These are phyloP conservation scores for Dorcus parallelipipedus DNA, from an alignment of 2,888 invertebrate species.

Conservation along the genomic window DNA sequence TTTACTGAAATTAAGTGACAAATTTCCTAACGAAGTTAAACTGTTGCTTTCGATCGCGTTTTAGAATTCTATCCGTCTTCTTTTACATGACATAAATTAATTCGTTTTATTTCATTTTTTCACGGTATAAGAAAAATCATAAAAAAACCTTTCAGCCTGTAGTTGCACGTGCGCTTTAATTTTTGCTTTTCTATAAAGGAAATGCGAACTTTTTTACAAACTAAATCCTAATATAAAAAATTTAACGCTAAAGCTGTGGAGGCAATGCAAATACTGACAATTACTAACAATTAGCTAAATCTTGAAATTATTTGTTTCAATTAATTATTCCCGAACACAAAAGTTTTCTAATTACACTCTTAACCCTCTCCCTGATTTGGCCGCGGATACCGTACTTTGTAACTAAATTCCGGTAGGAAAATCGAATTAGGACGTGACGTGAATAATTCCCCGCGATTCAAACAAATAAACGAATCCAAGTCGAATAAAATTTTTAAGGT, in stretches of 20 bases:
- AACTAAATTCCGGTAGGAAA: slow-evolving; percentile 2
- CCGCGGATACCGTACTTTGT: background rate
- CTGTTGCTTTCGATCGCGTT: too few relatives aligned
- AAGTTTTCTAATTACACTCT: background rate
- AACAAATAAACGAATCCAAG: background rate
- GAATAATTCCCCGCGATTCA: background rate
- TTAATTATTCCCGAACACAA: too few relatives aligned
- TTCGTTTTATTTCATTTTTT: too few relatives aligned
- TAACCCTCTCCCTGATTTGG: background rate
- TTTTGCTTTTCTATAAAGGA: too few relatives aligned
- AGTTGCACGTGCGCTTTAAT: too few relatives aligned
- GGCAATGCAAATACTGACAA: background rate
- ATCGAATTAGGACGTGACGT: slow-evolving; percentile 1
- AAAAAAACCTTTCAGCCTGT: too few relatives aligned
- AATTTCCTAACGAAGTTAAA: background rate
- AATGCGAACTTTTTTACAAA: too few relatives aligned
- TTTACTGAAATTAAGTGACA: background rate
- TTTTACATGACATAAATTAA: too few relatives aligned
- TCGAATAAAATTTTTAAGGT: background rate
- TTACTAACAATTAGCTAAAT: too few relatives aligned
- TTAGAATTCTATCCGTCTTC: too few relatives aligned
- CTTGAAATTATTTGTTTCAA: too few relatives aligned
- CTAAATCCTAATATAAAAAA: too few relatives aligned
- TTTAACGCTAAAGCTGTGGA: background rate
- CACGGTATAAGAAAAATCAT: background rate